These are phyloP conservation scores for Centropyge bicolor DNA, from an alignment of 2,797 vertebrate species.

Conservation along the genomic window DNA sequence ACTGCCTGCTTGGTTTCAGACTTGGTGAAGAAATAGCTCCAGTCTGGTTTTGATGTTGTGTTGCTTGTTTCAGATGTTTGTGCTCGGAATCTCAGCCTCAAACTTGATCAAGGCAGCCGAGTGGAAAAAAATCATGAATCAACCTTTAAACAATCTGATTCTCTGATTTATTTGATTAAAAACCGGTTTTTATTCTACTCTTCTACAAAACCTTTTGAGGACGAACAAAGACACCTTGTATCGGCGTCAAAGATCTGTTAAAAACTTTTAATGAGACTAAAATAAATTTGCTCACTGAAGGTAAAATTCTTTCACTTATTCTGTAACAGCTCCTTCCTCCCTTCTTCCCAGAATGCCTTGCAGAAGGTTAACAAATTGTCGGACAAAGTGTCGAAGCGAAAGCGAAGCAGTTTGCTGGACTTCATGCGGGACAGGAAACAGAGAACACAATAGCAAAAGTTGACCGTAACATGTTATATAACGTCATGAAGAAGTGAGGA, in stretches of 20 bases:
- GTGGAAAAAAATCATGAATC: neutral
- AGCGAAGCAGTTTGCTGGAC: neutral
- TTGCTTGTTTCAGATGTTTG: neutral
- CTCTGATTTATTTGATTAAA: neutral
- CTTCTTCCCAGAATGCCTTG: neutral
- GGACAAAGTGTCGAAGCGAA: neutral
- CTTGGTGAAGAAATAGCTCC: neutral
- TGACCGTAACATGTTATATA: neutral
- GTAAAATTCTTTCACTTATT: neutral
- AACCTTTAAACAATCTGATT: neutral
- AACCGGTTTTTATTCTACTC: neutral
- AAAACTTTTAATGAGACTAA: neutral
- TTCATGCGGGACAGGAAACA: neutral
- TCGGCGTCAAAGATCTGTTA: neutral
- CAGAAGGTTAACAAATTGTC: too few species aligned
- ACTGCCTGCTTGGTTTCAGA: neutral
- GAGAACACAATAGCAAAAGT: neutral
- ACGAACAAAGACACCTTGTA: neutral
- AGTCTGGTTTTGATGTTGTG: neutral
- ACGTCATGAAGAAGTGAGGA: neutral
- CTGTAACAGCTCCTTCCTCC: neutral
- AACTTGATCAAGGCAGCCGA: neutral
- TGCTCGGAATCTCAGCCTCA: neutral
- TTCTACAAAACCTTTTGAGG: neutral
- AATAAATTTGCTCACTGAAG: neutral